phyloP scores from a whole-genome alignment of 2,113 vertebrate genomes.

The Empidonax alnorum region DNA sequence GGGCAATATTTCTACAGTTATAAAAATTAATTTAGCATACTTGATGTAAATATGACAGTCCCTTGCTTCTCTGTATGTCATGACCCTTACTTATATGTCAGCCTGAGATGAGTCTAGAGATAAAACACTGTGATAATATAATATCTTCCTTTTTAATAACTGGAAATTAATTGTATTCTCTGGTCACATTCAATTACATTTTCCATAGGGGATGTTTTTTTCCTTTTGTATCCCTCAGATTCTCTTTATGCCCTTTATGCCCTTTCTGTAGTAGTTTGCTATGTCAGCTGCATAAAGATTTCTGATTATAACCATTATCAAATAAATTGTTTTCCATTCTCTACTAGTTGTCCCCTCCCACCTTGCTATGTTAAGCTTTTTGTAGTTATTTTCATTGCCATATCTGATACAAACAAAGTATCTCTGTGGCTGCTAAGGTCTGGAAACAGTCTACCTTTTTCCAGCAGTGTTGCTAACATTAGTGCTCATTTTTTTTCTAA shows the following conservation, averaged over 20 bases:
- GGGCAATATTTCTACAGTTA: neutral
- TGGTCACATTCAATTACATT: neutral
- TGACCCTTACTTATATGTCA: neutral
- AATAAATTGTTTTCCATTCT: neutral
- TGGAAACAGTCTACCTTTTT: neutral
- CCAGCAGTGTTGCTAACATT: neutral
- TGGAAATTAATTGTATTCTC: neutral
- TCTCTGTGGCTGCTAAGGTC: neutral
- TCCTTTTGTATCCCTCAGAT: neutral
- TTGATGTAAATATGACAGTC: neutral
- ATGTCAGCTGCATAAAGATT: neutral
- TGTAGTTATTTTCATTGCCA: neutral
- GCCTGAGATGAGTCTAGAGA: neutral
- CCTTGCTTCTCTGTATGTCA: neutral
- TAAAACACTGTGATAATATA: neutral
- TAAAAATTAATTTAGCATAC: neutral
- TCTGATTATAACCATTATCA: neutral
- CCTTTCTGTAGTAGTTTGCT: neutral
- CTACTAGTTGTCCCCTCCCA: neutral
- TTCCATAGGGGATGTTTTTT: neutral
- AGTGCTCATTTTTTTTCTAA: neutral
- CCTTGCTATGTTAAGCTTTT: neutral
- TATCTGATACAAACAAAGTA: neutral
- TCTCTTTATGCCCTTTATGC: neutral
- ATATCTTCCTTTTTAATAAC: neutral